Percentiles rank a stretch among this genome's conserved stretches.
phyloP scores from a whole-genome alignment of 2,888 invertebrate genomes.

The Drosophila eohydei region DNA sequence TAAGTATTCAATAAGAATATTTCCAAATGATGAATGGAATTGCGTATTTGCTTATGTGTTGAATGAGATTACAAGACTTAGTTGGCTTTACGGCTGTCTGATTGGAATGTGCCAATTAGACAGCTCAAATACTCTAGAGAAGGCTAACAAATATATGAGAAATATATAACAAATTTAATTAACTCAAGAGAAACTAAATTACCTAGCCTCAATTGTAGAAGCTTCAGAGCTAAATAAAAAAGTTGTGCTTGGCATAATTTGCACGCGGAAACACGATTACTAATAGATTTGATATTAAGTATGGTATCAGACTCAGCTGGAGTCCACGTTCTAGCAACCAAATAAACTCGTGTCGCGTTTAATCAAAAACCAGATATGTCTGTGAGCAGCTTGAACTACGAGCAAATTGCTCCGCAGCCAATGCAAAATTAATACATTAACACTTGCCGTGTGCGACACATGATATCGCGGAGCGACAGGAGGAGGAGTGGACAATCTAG shows the following conservation, averaged over 20 bases:
- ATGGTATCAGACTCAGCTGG: not conserved
- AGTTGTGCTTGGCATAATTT: not conserved
- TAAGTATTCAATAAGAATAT: constrained; percentile 1
- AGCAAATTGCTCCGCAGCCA: constrained; percentile 34
- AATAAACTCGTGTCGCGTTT: not conserved
- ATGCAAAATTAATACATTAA: constrained; percentile 68
- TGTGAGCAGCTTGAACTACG: constrained; percentile 2
- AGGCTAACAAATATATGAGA: not conserved
- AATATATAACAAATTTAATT: not conserved
- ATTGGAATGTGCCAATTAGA: not conserved
- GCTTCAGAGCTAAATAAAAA: not conserved
- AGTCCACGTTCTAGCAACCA: not conserved
- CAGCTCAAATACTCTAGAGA: not conserved
- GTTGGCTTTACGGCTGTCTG: not conserved
- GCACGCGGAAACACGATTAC: not conserved
- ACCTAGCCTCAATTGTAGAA: not conserved
- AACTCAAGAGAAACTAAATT: no score
- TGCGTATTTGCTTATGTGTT: not conserved
- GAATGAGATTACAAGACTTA: not conserved
- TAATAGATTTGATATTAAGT: not conserved
- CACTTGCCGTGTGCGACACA: constrained; percentile 35
- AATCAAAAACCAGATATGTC: not conserved
- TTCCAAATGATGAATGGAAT: constrained; percentile 7
- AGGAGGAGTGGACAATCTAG: constrained; percentile 15
- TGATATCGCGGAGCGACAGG: constrained; percentile 2